Evolutionary conservation across 1,140 invertebrate genomes (phyloP).

Genomic region (Brachystomella parvula): DNA sequence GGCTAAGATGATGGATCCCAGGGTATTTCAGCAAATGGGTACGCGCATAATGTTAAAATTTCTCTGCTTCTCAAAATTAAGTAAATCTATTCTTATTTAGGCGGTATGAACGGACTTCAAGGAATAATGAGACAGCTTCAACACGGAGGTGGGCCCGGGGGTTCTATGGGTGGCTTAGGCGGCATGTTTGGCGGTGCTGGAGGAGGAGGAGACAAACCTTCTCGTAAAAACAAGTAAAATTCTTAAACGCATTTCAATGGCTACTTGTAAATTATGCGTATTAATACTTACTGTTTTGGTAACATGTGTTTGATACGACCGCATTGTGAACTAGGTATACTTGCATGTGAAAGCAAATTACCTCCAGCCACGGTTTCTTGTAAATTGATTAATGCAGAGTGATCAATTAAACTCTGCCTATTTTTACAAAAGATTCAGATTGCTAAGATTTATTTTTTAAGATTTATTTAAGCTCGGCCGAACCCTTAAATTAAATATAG

Average conservation of each 20-base stretch:
- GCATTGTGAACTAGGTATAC: too few relatives aligned
- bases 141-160: conserved; percentile 65
- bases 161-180: conserved; percentile 21
- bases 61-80: neutral
- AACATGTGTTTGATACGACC: too few relatives aligned
- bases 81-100: conserved; percentile 46
- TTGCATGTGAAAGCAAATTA: too few relatives aligned
- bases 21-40: conserved; percentile 91
- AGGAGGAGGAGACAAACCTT: neutral
- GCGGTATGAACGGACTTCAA: conserved; percentile 91
- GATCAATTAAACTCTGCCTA: too few relatives aligned
- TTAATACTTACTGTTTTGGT: too few relatives aligned
- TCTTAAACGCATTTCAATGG: too few relatives aligned
- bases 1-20: conserved; percentile 99
- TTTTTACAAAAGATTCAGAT: too few relatives aligned
- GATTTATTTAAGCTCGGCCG: neutral
- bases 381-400: too few relatives aligned
- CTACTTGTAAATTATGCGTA: too few relatives aligned
- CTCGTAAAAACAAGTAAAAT: too few relatives aligned
- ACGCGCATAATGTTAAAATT: conserved; percentile 38
- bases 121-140: conserved; percentile 98
- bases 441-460: too few relatives aligned
- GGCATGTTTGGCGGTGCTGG: conserved; percentile 11
- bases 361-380: too few relatives aligned
- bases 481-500: neutral